These are phyloP conservation scores for Nothura maculosa DNA, from an alignment of 2,797 vertebrate species.

Conservation along the genomic window DNA sequence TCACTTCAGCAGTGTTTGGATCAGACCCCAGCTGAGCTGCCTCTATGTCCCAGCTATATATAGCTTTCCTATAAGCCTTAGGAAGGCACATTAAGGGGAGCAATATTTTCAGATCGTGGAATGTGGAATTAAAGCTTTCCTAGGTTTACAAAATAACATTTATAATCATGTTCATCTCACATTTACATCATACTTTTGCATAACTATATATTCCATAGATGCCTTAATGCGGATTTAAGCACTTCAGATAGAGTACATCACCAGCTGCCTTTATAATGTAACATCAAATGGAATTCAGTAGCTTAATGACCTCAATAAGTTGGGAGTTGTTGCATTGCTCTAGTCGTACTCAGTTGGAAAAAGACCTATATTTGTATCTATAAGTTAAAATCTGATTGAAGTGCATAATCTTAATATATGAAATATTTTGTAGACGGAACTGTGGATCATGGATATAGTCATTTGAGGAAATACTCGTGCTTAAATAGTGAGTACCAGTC, in stretches of 20 bases:
- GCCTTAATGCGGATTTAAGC: neutral
- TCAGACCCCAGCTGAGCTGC: neutral
- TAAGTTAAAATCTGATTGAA: neutral
- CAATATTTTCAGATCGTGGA: neutral
- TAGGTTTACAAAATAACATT: neutral
- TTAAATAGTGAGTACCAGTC: neutral
- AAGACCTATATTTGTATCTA: neutral
- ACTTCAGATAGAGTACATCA: neutral
- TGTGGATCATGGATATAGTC: neutral
- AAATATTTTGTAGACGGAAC: neutral
- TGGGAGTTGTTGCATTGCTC: neutral
- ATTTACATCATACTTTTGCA: neutral
- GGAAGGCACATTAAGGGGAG: neutral
- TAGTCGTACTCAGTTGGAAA: neutral
- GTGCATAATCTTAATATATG: fast-evolving
- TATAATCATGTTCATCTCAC: neutral
- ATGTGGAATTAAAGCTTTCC: neutral
- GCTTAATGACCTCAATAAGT: neutral
- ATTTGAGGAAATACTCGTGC: neutral
- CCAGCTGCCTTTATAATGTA: neutral
- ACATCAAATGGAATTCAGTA: neutral
- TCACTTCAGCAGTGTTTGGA: neutral
- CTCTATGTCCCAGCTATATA: neutral
- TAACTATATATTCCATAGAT: neutral
- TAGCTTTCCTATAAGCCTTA: neutral